These are phyloP conservation scores for Takifugu rubripes DNA, from an alignment of 2,797 vertebrate genomes.

Conservation along the genomic window DNA sequence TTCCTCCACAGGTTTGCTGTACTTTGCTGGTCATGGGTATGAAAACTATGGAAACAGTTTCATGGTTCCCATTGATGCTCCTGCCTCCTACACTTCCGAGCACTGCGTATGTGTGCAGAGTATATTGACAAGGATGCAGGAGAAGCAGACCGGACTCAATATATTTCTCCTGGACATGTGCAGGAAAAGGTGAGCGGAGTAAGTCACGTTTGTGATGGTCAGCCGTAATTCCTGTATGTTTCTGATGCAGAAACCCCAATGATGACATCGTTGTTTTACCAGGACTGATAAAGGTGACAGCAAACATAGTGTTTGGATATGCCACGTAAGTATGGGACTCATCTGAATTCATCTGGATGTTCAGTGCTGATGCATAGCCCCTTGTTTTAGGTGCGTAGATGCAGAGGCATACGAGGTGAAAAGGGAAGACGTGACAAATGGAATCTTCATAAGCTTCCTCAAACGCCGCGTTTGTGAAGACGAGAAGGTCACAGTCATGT, in stretches of 20 bases:
- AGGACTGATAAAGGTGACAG: slow-evolving; percentile 79
- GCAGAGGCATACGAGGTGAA: slow-evolving; percentile 86
- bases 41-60: slow-evolving; percentile 90
- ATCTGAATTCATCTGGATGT: background rate
- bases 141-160: slow-evolving; percentile 82
- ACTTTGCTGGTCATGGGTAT: slow-evolving; percentile 86
- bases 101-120: slow-evolving; percentile 85
- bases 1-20: slow-evolving; percentile 80
- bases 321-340: slow-evolving; percentile 78
- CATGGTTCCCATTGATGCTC: slow-evolving; percentile 86
- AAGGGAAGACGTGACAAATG: slow-evolving; percentile 77
- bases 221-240: background rate
- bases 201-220: background rate
- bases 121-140: slow-evolving; percentile 83
- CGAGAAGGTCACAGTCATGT: slow-evolving; percentile 85
- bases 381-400: slow-evolving; percentile 75
- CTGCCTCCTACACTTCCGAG: slow-evolving; percentile 77
- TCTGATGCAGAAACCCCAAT: slow-evolving; percentile 76
- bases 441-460: slow-evolving; percentile 84
- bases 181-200: slow-evolving; percentile 78
- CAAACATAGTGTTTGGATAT: slow-evolving; percentile 87
- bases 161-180: slow-evolving; percentile 89
- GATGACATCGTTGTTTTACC: slow-evolving; percentile 80
- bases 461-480: slow-evolving; percentile 80
- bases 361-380: background rate